Conservation (phyloP, 2,797 vertebrate genomes). For the Eurystomus glaucurus region DNA sequence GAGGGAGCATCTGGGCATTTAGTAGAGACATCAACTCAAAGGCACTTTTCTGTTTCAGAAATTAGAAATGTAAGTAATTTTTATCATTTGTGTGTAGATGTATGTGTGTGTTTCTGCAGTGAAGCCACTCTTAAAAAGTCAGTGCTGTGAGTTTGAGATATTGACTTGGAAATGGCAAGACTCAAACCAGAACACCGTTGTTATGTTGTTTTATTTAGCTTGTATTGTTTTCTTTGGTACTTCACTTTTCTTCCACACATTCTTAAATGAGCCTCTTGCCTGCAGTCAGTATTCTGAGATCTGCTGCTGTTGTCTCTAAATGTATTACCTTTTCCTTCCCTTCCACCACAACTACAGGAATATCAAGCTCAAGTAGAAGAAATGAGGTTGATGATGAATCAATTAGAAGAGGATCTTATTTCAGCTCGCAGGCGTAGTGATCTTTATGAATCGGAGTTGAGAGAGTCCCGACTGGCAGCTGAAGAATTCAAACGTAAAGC, state of each 20-base stretch:
- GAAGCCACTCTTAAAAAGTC: not conserved
- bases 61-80: slow-evolving; percentile 54
- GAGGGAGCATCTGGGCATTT: slow-evolving; percentile 64
- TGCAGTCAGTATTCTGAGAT: not conserved
- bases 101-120: not conserved
- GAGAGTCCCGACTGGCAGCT: slow-evolving; percentile 93
- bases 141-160: not conserved
- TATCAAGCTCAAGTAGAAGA: slow-evolving; percentile 98
- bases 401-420: slow-evolving; percentile 97
- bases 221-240: not conserved
- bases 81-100: slow-evolving; percentile 26
- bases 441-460: slow-evolving; percentile 95
- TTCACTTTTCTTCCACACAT: not conserved
- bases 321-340: not conserved
- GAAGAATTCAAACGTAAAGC: slow-evolving; percentile 97
- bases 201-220: not conserved
- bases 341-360: slow-evolving; percentile 84
- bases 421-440: slow-evolving; percentile 96
- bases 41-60: slow-evolving; percentile 67
- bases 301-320: not conserved
- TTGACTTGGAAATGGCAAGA: not conserved
- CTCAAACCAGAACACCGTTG: not conserved
- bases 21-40: slow-evolving; percentile 70
- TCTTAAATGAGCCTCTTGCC: not conserved
- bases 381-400: slow-evolving; percentile 96